phyloP scores from a whole-genome alignment of 2,797 vertebrate species.

The Macropodus opercularis region DNA sequence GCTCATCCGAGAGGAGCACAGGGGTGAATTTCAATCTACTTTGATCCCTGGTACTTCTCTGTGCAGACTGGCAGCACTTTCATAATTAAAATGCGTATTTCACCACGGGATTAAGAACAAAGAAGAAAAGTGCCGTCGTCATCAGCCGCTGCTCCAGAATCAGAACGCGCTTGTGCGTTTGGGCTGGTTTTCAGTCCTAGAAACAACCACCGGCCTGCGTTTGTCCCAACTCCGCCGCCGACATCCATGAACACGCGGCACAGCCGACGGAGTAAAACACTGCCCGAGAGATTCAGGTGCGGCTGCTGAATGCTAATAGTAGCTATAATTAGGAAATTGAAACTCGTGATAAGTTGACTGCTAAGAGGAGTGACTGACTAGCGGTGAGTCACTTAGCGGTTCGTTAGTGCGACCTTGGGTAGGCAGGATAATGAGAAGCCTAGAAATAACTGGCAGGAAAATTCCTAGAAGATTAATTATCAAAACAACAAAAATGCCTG shows the following conservation, averaged over 20 bases:
- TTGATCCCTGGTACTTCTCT: neutral
- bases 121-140: conserved; percentile 29
- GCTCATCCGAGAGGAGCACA: neutral
- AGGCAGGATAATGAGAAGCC: conserved; percentile 55
- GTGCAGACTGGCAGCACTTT: neutral
- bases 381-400: conserved; percentile 59
- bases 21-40: neutral
- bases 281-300: conserved; percentile 49
- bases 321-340: conserved; percentile 53
- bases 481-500: conserved; percentile 34
- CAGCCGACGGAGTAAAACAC: conserved; percentile 42
- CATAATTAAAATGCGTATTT: neutral
- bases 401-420: conserved; percentile 64
- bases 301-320: conserved; percentile 54
- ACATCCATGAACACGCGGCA: conserved; percentile 65
- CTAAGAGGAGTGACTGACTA: conserved; percentile 65
- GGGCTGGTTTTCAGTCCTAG: conserved; percentile 1
- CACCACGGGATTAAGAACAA: neutral
- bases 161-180: conserved; percentile 4
- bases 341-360: conserved; percentile 51
- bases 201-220: neutral
- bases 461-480: conserved; percentile 69
- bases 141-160: conserved; percentile 53
- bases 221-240: neutral
- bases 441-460: conserved; percentile 48